Percentiles rank a stretch among this genome's conserved stretches.
Conservation (phyloP, 2,113 vertebrate species). For the Oplegnathus fasciatus region DNA sequence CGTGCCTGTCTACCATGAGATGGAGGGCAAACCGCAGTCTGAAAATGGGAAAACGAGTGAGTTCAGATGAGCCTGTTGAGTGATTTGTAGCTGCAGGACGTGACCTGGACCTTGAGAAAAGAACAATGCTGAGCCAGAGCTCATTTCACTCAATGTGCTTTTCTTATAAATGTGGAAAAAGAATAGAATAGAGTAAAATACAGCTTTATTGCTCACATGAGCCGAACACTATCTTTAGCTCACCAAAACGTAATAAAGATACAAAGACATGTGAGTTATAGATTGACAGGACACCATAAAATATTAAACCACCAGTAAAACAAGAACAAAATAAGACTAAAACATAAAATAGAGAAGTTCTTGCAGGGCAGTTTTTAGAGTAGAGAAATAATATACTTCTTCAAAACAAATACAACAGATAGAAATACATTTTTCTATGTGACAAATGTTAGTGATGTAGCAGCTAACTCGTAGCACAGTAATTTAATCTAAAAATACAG, state of each 20-base stretch:
- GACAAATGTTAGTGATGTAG: not conserved
- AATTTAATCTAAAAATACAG: no score
- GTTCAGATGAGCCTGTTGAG: slow-evolving; percentile 50
- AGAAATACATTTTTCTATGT: no score
- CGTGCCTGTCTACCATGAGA: slow-evolving; percentile 91
- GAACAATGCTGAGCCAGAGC: not conserved
- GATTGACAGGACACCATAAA: not conserved
- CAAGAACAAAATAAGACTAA: not conserved
- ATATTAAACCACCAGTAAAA: slow-evolving; percentile 1
- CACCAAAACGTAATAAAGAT: not conserved
- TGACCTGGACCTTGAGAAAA: not conserved
- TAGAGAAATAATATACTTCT: no score
- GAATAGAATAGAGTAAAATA: not conserved
- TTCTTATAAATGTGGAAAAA: not conserved
- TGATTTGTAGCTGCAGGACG: not conserved
- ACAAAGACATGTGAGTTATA: not conserved
- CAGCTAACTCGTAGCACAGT: no score
- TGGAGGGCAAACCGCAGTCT: slow-evolving; percentile 89
- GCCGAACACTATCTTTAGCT: not conserved
- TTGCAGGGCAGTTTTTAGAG: not conserved
- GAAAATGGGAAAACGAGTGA: slow-evolving; percentile 92
- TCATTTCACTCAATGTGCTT: not conserved
- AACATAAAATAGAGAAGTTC: not conserved
- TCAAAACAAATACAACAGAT: not conserved
- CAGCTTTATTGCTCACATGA: not conserved